phyloP scores from a whole-genome alignment of 2,113 vertebrate genomes.

The Otolemur garnettii region DNA sequence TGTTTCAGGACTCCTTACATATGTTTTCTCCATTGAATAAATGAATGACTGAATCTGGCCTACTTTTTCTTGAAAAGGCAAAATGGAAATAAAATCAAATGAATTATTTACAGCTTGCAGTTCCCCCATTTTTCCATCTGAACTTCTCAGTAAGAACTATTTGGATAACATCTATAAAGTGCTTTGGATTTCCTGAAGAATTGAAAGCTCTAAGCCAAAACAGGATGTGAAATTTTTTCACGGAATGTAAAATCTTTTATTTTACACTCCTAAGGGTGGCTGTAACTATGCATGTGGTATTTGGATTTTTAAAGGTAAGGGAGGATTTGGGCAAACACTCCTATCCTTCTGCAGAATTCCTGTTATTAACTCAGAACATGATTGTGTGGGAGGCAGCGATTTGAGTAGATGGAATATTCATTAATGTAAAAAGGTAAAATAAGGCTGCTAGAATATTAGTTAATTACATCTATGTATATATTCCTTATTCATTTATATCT shows the following conservation, averaged over 20 bases:
- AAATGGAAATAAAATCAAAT: constrained; percentile 35
- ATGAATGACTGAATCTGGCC: background rate
- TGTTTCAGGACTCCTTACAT: background rate
- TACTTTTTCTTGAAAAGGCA: background rate
- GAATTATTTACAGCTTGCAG: background rate
- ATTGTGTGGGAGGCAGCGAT: constrained; percentile 35
- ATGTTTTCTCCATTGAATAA: background rate
- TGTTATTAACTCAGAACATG: constrained; percentile 47
- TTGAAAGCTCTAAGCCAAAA: constrained; percentile 44
- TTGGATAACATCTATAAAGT: constrained; percentile 35
- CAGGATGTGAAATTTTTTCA: constrained; percentile 36
- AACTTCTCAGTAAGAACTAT: background rate
- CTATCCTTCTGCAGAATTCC: constrained; percentile 16
- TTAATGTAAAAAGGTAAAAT: constrained; percentile 40
- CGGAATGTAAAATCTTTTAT: constrained; percentile 25
- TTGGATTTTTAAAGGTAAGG: constrained; percentile 60
- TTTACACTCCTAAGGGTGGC: constrained; percentile 43
- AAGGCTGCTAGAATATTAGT: constrained; percentile 39
- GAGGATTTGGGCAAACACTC: background rate
- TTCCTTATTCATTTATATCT: constrained; percentile 33
- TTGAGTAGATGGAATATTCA: constrained; percentile 17
- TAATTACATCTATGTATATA: constrained; percentile 54
- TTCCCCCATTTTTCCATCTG: background rate
- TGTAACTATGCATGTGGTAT: constrained; percentile 44
- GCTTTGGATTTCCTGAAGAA: constrained; percentile 31